phyloP scores from a whole-genome alignment of 2,888 invertebrate genomes.

The Cantharis lateralis region DNA sequence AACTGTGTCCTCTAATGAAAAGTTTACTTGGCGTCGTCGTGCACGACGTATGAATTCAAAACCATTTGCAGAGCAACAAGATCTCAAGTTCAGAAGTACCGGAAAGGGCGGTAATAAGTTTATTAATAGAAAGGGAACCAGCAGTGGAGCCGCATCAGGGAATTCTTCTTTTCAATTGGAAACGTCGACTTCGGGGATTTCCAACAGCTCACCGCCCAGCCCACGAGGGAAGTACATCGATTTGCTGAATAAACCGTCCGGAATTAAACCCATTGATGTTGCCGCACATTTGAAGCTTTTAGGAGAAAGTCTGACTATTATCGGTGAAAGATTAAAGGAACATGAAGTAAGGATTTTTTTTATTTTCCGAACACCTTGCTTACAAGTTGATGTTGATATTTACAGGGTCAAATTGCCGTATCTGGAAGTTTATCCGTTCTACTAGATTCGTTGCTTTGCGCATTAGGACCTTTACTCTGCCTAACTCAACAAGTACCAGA shows the following conservation, averaged over 20 bases:
- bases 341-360: conserved; percentile 69
- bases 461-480: conserved; percentile 85
- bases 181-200: conserved; percentile 47
- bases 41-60: conserved; percentile 66
- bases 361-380: not conserved
- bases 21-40: conserved; percentile 79
- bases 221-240: conserved; percentile 48
- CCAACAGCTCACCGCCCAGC: conserved; percentile 51
- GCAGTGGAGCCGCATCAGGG: conserved; percentile 11
- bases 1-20: conserved; percentile 69
- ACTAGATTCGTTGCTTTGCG: conserved; percentile 89
- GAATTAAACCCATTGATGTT: conserved; percentile 84
- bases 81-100: conserved; percentile 24
- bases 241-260: conserved; percentile 65
- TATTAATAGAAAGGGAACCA: conserved; percentile 52
- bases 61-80: conserved; percentile 36
- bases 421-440: conserved; percentile 93
- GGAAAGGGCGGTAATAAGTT: conserved; percentile 50
- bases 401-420: conserved; percentile 89
- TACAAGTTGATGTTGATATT: conserved; percentile 23
- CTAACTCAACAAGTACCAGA: conserved; percentile 83
- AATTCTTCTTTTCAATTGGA: conserved; percentile 50
- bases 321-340: conserved; percentile 90
- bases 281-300: conserved; percentile 90
- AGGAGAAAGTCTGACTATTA: conserved; percentile 91